phyloP scores from a whole-genome alignment of 2,113 vertebrate genomes.

The Atlantisia rogersi region DNA sequence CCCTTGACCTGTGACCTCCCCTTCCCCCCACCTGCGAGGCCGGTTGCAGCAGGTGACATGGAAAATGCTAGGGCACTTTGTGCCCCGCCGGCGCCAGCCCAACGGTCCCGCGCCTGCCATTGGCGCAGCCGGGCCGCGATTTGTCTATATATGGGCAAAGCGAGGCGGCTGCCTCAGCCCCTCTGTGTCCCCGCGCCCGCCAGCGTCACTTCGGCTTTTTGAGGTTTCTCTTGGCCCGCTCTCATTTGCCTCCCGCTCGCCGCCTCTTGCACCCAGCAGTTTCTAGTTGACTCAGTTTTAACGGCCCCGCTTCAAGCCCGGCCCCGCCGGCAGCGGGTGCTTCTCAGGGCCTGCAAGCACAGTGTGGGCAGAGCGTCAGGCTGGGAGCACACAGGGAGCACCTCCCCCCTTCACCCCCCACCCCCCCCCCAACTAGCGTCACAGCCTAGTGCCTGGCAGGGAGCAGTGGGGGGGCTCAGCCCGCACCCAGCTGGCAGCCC shows the following conservation, averaged over 20 bases:
- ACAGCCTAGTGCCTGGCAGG: neutral
- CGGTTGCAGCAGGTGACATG: neutral
- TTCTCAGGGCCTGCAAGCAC: neutral
- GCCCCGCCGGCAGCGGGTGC: neutral
- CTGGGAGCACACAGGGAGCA: rapidly evolving
- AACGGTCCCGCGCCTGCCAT: slow-evolving; percentile 5
- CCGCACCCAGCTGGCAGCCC: neutral
- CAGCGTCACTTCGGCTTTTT: slow-evolving; percentile 73
- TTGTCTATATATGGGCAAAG: slow-evolving; percentile 77
- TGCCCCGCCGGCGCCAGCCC: neutral
- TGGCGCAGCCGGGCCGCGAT: slow-evolving; percentile 18
- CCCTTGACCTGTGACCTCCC: rapidly evolving
- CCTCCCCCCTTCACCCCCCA: neutral
- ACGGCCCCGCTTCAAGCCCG: slow-evolving; percentile 44
- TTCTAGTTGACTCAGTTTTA: slow-evolving; percentile 80
- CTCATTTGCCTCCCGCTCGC: slow-evolving; percentile 43
- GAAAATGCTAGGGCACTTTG: neutral
- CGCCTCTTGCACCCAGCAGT: slow-evolving; percentile 53
- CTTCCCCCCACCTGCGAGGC: slow-evolving; percentile 1
- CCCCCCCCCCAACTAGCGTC: rapidly evolving
- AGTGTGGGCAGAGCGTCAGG: neutral
- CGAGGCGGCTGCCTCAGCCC: neutral
- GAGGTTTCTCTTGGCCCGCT: slow-evolving; percentile 73
- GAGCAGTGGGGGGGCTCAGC: neutral
- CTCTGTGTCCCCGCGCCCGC: neutral